Evolutionary conservation across 2,888 invertebrate species (phyloP), one percentile per base, ranked within the genome.

Genomic region (Lissocephala sabroskyi): DNA sequence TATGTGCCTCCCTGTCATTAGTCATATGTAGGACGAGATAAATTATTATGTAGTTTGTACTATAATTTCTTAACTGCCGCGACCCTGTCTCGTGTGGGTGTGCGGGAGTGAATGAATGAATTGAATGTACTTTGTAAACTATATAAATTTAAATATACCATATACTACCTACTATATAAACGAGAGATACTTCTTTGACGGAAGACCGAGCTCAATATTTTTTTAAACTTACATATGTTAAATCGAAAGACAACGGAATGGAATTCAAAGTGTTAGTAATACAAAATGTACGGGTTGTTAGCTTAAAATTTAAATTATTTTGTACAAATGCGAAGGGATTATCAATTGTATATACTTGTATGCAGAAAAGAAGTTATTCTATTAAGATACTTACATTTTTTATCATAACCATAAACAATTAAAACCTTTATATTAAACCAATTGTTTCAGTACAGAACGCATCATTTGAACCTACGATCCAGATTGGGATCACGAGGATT

Each of bases 1-100:
- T 68, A 65, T 62, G 78, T 80, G 80, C 79, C 79, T 79, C 75
- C 70, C 52, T 59, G 47, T 59, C n/a, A 47, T 23, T 23, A 57
- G 37, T 49, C 49, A 9, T 41, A 29, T 26, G 41, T 29, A 39
- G 2, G 16, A 14, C 4, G 16, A 35, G 5, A 14, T 35, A 23
- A 23, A 5, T 23, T 23, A 23, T 23, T 23, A 23, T 23, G 23
- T 23, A 23, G 23, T 23, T 23, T 23, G 23, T 23, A 23, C 7
- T 23, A 23, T 23, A 23, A 7, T 23, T 23, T 23, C 7, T 23
- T 5, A 23, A 23, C 7, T 23, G n/a, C n/a, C n/a, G n/a, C n/a
- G n/a, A n/a, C n/a, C n/a, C n/a, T n/a, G n/a, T n/a, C n/a, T n/a
- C n/a, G n/a, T n/a, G n/a, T n/a, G n/a, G n/a, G n/a, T n/a, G n/a